Evolutionary conservation across 2,113 vertebrate genomes (phyloP).

Genomic region (Callipepla californica): DNA sequence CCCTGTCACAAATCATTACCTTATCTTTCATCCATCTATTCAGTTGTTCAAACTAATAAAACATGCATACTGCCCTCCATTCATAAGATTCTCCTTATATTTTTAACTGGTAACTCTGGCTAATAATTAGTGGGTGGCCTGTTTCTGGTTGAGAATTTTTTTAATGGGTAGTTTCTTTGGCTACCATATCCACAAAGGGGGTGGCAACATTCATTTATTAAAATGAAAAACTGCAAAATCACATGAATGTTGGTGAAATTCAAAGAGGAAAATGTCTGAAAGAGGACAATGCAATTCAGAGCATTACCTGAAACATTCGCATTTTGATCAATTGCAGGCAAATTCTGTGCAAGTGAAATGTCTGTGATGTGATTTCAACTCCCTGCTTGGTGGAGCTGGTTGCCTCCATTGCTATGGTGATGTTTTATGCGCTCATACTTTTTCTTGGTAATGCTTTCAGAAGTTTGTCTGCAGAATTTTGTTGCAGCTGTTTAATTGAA

Average conservation of each 20-base stretch:
- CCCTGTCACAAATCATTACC: constrained; percentile 84
- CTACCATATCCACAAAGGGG: constrained; percentile 34
- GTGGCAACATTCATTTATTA: background rate
- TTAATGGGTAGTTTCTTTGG: constrained; percentile 47
- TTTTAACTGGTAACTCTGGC: constrained; percentile 67
- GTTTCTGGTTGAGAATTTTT: constrained; percentile 56
- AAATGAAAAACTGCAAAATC: background rate
- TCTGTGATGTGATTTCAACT: background rate
- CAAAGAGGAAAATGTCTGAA: background rate
- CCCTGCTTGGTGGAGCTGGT: background rate
- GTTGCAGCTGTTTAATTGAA: background rate
- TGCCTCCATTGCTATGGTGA: background rate
- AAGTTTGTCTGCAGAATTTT: constrained; percentile 1
- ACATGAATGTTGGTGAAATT: background rate
- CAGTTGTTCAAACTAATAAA: constrained; percentile 79
- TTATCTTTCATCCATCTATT: constrained; percentile 81
- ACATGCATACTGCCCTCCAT: constrained; percentile 72
- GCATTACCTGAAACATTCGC: background rate
- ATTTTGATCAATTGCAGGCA: background rate
- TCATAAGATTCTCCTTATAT: constrained; percentile 73
- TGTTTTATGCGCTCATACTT: background rate
- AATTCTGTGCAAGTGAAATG: background rate
- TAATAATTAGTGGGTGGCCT: constrained; percentile 63
- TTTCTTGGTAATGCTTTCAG: background rate
- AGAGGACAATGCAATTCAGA: background rate